Percentiles rank a stretch among this genome's conserved stretches.
phyloP scores from a whole-genome alignment of 2,888 invertebrate species.

The Stratiomys singularior region DNA sequence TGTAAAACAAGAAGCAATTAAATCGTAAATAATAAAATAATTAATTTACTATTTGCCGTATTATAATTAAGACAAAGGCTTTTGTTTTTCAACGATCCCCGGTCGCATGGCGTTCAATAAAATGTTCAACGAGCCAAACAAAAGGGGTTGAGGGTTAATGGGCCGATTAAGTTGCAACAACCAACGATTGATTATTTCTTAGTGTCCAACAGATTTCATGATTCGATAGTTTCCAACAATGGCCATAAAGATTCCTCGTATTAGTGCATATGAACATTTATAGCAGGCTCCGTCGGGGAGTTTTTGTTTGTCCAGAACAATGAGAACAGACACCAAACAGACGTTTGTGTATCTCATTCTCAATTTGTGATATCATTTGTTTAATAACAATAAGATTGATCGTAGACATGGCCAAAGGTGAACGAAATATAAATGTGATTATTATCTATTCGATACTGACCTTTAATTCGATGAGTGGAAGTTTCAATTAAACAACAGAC shows the following conservation, averaged over 20 bases:
- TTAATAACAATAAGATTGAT: constrained; percentile 26
- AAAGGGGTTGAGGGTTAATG: constrained; percentile 32
- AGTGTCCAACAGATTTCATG: not conserved
- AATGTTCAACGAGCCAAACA: not conserved
- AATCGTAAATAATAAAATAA: not conserved
- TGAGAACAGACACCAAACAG: not conserved
- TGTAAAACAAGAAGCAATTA: not conserved
- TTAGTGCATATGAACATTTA: not conserved
- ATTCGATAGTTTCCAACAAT: constrained; percentile 25
- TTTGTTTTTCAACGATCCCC: constrained; percentile 1
- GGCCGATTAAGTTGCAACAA: constrained; percentile 20
- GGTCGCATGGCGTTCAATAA: not conserved
- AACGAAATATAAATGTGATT: constrained; percentile 31
- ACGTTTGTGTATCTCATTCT: not conserved
- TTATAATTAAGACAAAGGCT: constrained; percentile 10
- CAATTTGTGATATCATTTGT: constrained; percentile 2
- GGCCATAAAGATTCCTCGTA: constrained; percentile 3
- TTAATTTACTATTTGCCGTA: not conserved
- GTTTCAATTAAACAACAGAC: constrained; percentile 9
- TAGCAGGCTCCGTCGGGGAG: no score
- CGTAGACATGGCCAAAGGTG: constrained; percentile 29
- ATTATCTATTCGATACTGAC: constrained; percentile 37
- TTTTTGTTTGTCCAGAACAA: no score
- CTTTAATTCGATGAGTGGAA: constrained; percentile 28
- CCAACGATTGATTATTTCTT: constrained; percentile 27